These are phyloP conservation scores for Otolemur garnettii DNA, from an alignment of 2,113 vertebrate species.

Conservation along the genomic window DNA sequence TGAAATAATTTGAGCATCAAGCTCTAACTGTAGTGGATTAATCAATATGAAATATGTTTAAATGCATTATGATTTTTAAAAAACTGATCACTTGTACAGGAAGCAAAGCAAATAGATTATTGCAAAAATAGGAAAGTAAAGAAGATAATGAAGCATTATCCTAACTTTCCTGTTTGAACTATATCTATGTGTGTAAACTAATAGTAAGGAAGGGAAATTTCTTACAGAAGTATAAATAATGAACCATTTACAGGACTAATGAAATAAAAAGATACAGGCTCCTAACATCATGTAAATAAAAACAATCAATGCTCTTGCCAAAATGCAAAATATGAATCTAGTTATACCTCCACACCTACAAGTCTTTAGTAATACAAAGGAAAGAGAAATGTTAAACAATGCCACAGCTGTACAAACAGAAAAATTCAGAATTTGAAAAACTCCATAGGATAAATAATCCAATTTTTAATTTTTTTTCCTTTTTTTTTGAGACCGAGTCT, in stretches of 20 bases:
- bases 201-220: background rate
- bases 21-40: background rate
- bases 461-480: background rate
- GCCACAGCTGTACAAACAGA: background rate
- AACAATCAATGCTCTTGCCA: conserved; percentile 34
- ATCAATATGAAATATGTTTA: background rate
- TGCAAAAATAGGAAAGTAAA: conserved; percentile 2
- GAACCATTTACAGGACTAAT: background rate
- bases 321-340: conserved; percentile 6
- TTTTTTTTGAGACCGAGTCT: too few species aligned
- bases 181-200: background rate
- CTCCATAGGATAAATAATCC: background rate
- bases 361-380: background rate
- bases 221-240: background rate
- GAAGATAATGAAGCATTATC: background rate
- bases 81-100: background rate
- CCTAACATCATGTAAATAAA: conserved; percentile 15
- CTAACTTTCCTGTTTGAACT: background rate
- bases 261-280: background rate
- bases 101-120: conserved; percentile 6
- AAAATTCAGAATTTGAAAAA: conserved; percentile 19
- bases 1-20: background rate
- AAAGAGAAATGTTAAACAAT: background rate
- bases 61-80: background rate
- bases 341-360: background rate